A percentile compares a stretch with the other conserved stretches of the same genome.
Conservation (phyloP, 2,797 vertebrate species). For the Pristis pectinata region DNA sequence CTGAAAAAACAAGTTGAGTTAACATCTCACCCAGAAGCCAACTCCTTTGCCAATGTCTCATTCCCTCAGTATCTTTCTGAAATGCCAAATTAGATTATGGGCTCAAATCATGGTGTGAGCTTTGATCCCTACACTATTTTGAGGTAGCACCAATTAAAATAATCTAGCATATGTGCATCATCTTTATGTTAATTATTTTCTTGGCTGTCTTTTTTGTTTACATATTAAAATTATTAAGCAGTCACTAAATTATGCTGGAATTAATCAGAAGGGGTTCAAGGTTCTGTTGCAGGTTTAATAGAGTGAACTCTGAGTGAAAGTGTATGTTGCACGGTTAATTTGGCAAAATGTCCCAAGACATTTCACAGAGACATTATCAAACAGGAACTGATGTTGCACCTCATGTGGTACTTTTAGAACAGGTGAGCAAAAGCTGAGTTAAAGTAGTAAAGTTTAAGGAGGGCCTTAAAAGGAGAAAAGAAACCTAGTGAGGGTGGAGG, state of each 20-base stretch:
- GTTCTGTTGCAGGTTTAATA: not conserved
- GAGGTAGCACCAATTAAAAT: not conserved
- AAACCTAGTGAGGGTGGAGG: no score
- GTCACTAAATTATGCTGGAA: not conserved
- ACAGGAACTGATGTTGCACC: no score
- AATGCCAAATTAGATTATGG: not conserved
- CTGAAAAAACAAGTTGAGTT: not conserved
- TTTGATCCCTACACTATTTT: not conserved
- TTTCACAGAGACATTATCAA: no score
- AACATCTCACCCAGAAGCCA: not conserved
- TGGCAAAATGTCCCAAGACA: no score
- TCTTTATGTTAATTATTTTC: not conserved
- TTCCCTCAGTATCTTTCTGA: not conserved
- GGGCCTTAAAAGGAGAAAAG: no score
- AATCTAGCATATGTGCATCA: not conserved
- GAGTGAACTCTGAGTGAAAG: not conserved
- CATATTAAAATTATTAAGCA: not conserved
- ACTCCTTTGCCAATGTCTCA: not conserved
- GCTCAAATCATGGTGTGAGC: not conserved
- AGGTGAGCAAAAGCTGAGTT: no score
- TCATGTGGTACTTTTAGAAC: no score
- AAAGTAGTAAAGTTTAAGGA: no score
- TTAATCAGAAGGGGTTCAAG: not conserved
- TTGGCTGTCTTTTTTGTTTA: not conserved
- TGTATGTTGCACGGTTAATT: not conserved